Evolutionary conservation across 2,888 invertebrate genomes (phyloP).

Genomic region (Lumbricus terrestris): DNA sequence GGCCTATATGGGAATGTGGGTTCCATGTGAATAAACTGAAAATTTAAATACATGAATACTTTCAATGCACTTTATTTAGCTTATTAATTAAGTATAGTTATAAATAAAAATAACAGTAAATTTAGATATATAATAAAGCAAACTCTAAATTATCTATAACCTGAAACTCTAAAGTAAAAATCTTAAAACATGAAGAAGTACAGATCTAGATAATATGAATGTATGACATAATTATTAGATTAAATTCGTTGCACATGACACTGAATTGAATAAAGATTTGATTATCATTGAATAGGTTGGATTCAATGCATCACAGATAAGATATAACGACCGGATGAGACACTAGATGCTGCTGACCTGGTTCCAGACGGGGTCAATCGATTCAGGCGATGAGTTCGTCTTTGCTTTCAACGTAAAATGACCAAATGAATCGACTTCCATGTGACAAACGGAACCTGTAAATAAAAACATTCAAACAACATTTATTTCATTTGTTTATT

Average conservation of each 20-base stretch:
- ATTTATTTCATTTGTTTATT: neutral
- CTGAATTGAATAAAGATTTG: neutral
- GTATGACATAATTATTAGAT: neutral
- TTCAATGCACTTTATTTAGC: neutral
- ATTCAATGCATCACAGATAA: neutral
- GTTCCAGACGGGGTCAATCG: slow-evolving; percentile 75
- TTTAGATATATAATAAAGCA: neutral
- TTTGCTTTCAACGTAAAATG: slow-evolving; percentile 91
- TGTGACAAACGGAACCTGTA: slow-evolving; percentile 81
- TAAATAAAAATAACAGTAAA: neutral
- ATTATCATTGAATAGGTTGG: neutral
- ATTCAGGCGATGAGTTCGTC: slow-evolving; percentile 72
- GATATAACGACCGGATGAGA: neutral
- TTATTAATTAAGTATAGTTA: neutral
- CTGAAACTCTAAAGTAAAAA: no score
- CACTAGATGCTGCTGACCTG: slow-evolving; percentile 61
- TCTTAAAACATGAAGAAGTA: no score
- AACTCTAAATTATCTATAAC: no score
- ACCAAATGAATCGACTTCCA: slow-evolving; percentile 91
- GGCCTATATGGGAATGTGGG: no score
- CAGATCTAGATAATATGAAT: no score
- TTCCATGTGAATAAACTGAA: no score
- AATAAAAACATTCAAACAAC: slow-evolving; percentile 36
- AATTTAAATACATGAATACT: neutral
- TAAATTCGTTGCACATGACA: neutral